Evolutionary conservation across 2,113 vertebrate species (phyloP), one percentile per base, ranked within the genome.

Genomic region (Polypterus bichir): DNA sequence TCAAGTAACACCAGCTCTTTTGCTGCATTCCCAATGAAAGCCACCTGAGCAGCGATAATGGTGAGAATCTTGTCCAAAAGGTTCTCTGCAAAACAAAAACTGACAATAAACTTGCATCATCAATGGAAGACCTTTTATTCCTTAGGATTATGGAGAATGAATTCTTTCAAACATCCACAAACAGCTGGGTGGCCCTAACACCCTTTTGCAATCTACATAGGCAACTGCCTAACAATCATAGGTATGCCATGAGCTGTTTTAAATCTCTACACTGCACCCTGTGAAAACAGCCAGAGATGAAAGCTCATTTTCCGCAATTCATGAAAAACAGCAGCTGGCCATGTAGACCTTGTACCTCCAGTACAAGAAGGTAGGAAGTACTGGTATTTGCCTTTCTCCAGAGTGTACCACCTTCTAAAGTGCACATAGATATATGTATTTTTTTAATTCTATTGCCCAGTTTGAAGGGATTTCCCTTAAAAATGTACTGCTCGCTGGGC

Each of bases 381-480:
- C 44, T 61, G 60, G 60, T 61, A 61, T 46, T 48, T 61, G 5
- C 46, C 60, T 11, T n/a, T 7, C 60, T 61, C 49, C 46, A 48
- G 60, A 46, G 60, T 49, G 47, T 61, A 61, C 7, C 60, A 48
- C 46, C 46, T 48, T 11, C 6, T 10, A 48, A 61, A 61, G 60
- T 48, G 6, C 5, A 3, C 46, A 8, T 10, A 61, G 44, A 64
- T 64, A 46, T 51, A 48, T 57, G 59, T 65, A 8, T 44, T n/a
- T 65, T 7, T 61, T 62, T 53, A 51, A 65, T 56, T 65, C 64
- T 11, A 65, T 48, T 61, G 59, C 64, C 47, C 59, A 60, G 46
- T 54, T 53, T 62, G 10, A 65, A 11, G 49, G 64, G 7, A 48
- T 62, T n/a, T 65, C 59, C 44, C 57, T 61, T 9, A 65, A 61